Evolutionary conservation across 2,888 invertebrate species (phyloP), one percentile per base, ranked within the genome.

Genomic region (Lithosia quadra): DNA sequence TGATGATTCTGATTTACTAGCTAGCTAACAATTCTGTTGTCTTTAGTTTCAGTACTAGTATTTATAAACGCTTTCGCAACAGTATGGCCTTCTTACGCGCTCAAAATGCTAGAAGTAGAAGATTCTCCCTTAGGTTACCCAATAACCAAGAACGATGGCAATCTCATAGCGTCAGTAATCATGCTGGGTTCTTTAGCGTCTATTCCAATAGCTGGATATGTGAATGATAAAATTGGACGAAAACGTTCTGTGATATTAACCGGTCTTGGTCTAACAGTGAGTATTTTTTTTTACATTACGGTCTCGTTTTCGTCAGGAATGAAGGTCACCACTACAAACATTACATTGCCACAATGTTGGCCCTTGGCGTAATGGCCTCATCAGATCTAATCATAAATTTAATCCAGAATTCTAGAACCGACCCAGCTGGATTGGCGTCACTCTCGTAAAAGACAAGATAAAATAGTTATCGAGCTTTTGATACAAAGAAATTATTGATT

Each of bases 81-180:
- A 11, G 80, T 82, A 18, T 88, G 88, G 88, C 75, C 87, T 0
- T 88, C 88, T 0, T 86, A 87, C n/a, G 69, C 87, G 0, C 67
- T 85, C 1, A 63, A 69, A 2, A 28, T 76, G 3, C 65, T 88
- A 5, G 69, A 82, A 60, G 78, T 82, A 21, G 74, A 75, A 0
- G 28, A 73, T 0, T 85, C 87, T 0, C 87, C 88, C 0, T 39
- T 88, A 0, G 85, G 84, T 0, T 73, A 72, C 59, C 72, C 55
- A 22, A 80, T 84, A 10, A 77, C 83, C 0, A 74, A 73, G 43
- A 69, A 33, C 49, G 84, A 87, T 11, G 75, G 74, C 5, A 83
- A 74, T 36, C 71, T 88, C 0, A 77, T 88, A 3, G 80, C 84
- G 0, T 86, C 88, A 0, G 67, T 85, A 0, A 74, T 80, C 0